Evolutionary conservation across 1,140 invertebrate species (phyloP), one percentile per base, ranked within the genome.

Genomic region (Lepidurus arcticus): DNA sequence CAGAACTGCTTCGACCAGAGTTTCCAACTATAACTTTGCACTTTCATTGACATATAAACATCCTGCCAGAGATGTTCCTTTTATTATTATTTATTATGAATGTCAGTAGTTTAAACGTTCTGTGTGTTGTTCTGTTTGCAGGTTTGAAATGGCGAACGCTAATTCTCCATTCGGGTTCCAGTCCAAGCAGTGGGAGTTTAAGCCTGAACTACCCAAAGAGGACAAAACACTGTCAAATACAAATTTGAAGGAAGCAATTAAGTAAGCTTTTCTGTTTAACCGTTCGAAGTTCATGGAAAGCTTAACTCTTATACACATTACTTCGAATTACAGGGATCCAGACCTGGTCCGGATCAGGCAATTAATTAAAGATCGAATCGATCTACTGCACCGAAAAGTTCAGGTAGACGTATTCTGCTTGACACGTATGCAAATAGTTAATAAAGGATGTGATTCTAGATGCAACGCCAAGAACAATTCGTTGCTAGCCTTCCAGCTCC

Each of bases 21-120:
- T 74, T 75, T 43, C 42, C 74, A 43, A 42, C 74, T 44, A 75
- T 75, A 11, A 42, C 43, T 74, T 74, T 43, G 42, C 74, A 21
- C 44, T 75, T 75, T 75, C 42, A 24, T 75, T 21, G 74, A 44
- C 44, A 43, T 42, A 1, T 24, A 73, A 44, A 75, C 5, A 74
- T 34, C 26, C 21, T 75, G 3, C 74, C 44, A 44, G 24, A 75
- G 42, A 44, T 43, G 42, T 75, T 44, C 73, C 24, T 74, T 42
- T 74, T n/a, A 1, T 42, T 75, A 43, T 9, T 13, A 21, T 34
- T 42, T 75, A 11, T 75, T 75, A 42, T n/a, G 42, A 34, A 34
- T 34, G 34, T 34, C 34, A 65, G 1, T 65, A 65, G 21, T 65
- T 65, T 7, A 16, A 7, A 65, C 9, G 9, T 65, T 65, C 21